Percentiles rank a stretch among this genome's conserved stretches.
These are phyloP conservation scores for Proterorhinus semilunaris DNA, from an alignment of 2,113 vertebrate genomes.

Conservation along the genomic window DNA sequence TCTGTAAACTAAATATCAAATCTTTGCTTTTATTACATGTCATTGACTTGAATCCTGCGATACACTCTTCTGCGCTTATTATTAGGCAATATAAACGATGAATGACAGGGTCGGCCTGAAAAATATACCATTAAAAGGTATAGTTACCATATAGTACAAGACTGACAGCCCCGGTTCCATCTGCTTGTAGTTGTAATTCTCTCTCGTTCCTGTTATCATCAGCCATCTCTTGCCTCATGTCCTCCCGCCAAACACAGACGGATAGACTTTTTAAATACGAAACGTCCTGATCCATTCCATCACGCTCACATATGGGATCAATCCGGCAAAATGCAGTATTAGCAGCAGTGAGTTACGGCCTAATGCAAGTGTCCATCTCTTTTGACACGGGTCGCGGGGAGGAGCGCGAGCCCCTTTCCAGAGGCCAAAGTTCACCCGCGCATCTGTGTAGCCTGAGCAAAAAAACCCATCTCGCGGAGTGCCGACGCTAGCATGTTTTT, in stretches of 20 bases:
- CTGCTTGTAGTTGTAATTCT: constrained; percentile 67
- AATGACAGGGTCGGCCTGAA: neutral
- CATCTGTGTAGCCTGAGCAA: constrained; percentile 53
- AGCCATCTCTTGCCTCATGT: constrained; percentile 58
- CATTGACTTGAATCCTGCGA: too few relatives aligned
- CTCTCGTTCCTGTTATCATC: constrained; percentile 59
- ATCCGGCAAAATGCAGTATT: constrained; percentile 45
- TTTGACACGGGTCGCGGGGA: constrained; percentile 43
- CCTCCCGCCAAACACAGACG: constrained; percentile 13
- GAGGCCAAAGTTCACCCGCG: constrained; percentile 55
- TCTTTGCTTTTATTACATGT: too few relatives aligned
- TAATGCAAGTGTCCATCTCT: constrained; percentile 16
- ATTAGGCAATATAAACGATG: neutral
- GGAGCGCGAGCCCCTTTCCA: constrained; percentile 41
- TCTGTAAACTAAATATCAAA: too few relatives aligned
- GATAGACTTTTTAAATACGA: constrained; percentile 42
- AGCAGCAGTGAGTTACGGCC: constrained; percentile 43
- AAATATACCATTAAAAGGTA: neutral
- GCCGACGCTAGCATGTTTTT: constrained; percentile 72
- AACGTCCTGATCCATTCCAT: constrained; percentile 37
- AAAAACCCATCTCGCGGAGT: constrained; percentile 60
- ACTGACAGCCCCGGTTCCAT: constrained; percentile 48
- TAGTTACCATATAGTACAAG: neutral
- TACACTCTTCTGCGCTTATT: neutral
- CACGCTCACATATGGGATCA: constrained; percentile 56